These are phyloP conservation scores for Perdita meconis DNA, from an alignment of 2,888 invertebrate genomes.

Conservation along the genomic window DNA sequence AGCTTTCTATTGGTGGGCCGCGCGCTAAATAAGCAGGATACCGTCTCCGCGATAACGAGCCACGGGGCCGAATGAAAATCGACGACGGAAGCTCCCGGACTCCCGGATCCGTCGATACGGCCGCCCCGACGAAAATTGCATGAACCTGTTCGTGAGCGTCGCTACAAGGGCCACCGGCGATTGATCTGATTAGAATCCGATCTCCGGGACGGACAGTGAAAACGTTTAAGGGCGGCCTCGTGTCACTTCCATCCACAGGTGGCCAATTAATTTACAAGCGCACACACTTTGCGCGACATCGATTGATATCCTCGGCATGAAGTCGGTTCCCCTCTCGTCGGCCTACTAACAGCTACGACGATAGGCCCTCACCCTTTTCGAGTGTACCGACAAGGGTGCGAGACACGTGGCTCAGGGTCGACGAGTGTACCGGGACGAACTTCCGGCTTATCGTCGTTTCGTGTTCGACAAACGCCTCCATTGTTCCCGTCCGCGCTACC, in stretches of 20 bases:
- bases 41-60: no score
- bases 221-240: slow-evolving; percentile 58
- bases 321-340: slow-evolving; percentile 63
- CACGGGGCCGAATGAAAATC: slow-evolving; percentile 10
- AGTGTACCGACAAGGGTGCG: slow-evolving; percentile 41
- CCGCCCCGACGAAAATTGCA: slow-evolving; percentile 35
- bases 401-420: background rate
- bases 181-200: slow-evolving; percentile 75
- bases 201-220: slow-evolving; percentile 66
- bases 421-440: slow-evolving; percentile 23
- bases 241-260: slow-evolving; percentile 76
- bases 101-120: background rate
- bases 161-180: slow-evolving; percentile 40
- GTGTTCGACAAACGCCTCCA: slow-evolving; percentile 42
- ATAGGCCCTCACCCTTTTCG: slow-evolving; percentile 33
- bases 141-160: slow-evolving; percentile 8
- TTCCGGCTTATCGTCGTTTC: slow-evolving; percentile 21
- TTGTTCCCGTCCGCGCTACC: slow-evolving; percentile 22
- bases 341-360: slow-evolving; percentile 49
- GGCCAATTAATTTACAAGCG: slow-evolving; percentile 80
- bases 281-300: slow-evolving; percentile 76
- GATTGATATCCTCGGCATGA: slow-evolving; percentile 75
- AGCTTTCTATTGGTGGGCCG: background rate
- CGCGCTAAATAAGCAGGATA: slow-evolving; percentile 8
- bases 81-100: background rate